These are phyloP conservation scores for Athripsodes cinereus DNA, from an alignment of 2,888 invertebrate genomes.

Conservation along the genomic window DNA sequence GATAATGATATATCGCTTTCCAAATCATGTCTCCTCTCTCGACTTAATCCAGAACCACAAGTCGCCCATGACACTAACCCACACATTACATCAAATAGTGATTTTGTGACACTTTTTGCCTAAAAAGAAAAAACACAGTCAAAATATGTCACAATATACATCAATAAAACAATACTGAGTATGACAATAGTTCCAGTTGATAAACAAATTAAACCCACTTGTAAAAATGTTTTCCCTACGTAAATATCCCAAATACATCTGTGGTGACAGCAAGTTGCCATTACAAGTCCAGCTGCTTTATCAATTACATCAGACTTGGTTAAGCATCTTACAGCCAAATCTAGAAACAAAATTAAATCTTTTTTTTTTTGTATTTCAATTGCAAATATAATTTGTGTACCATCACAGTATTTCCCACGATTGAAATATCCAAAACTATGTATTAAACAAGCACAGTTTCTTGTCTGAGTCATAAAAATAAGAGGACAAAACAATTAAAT, in stretches of 20 bases:
- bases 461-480: too few species aligned
- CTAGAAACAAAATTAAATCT: too few species aligned
- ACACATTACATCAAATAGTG: constrained; percentile 69
- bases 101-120: constrained; percentile 50
- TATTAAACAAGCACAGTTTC: too few species aligned
- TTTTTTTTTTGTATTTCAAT: too few species aligned
- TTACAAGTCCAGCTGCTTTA: constrained; percentile 53
- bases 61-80: constrained; percentile 88
- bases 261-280: constrained; percentile 91
- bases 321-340: constrained; percentile 68
- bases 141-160: too few species aligned
- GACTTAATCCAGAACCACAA: constrained; percentile 64
- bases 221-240: constrained; percentile 59
- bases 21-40: constrained; percentile 38
- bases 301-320: constrained; percentile 37
- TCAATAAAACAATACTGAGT: too few species aligned
- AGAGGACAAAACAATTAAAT: too few species aligned
- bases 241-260: constrained; percentile 68
- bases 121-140: constrained; percentile 34
- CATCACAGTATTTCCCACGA: too few species aligned
- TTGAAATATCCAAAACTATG: too few species aligned
- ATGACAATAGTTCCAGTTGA: too few species aligned
- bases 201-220: constrained; percentile 32
- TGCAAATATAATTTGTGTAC: too few species aligned
- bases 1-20: constrained; percentile 23